A percentile compares a stretch with the other conserved stretches of the same genome.
Conservation (phyloP, 2,888 invertebrate species). For the Ariolimax columbianus region DNA sequence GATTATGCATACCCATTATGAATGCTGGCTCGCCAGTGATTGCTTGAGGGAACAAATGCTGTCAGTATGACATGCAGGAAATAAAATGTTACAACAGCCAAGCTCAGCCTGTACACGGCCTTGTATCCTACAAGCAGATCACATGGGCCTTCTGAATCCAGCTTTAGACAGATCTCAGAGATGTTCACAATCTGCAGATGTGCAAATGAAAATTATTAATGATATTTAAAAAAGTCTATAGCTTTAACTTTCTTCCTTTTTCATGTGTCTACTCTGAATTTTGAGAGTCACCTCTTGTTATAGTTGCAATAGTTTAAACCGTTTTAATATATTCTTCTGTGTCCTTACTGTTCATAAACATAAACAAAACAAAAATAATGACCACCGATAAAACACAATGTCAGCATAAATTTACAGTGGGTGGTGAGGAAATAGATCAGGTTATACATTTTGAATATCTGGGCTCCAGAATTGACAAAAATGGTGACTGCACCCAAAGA, state of each 20-base stretch:
- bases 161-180: conserved; percentile 75
- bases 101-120: conserved; percentile 79
- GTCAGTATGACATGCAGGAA: conserved; percentile 76
- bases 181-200: conserved; percentile 69
- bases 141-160: conserved; percentile 76
- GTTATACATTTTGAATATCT: too few species aligned
- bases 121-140: conserved; percentile 78
- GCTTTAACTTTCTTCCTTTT: not conserved
- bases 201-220: not conserved
- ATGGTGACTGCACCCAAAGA: too few species aligned
- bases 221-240: not conserved
- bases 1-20: conserved; percentile 80
- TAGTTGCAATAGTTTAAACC: not conserved
- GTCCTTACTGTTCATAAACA: too few species aligned
- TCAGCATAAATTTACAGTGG: too few species aligned
- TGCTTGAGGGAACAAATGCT: conserved; percentile 77
- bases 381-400: too few species aligned
- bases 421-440: too few species aligned
- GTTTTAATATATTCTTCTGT: too few species aligned
- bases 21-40: conserved; percentile 78
- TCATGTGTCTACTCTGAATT: not conserved
- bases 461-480: too few species aligned
- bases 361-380: too few species aligned
- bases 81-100: conserved; percentile 78
- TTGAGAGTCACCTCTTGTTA: not conserved